Base-by-base conservation (phyloP, 2,797 vertebrate genomes). In the Octomys mimax region DNA sequence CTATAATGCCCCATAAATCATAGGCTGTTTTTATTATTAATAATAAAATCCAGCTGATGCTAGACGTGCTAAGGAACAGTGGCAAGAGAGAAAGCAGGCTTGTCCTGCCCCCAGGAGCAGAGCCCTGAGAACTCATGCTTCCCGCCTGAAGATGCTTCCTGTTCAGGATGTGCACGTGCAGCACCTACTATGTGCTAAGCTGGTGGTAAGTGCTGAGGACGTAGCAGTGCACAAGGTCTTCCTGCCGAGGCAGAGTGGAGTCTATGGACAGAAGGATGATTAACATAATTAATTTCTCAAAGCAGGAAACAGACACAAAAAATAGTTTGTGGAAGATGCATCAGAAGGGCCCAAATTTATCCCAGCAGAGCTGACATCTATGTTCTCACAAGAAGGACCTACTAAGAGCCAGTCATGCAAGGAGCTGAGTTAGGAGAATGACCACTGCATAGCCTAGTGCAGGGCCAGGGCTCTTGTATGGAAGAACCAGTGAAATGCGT, bases 41-140 rank as follows among this genome's bases (percentile, higher is more conserved):
- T 96, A 96, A 93, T 97, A 59, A 98, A 97, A 92, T 95, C 95
- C 96, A 95, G 92, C 87, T 95, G 95, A 97, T 88, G 90, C 77
- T 62, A 8, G 57, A 95, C 19, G 46, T 10, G 49, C 59, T 49
- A 6, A 81, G 75, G 92, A 83, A 78, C 84, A 28, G 9, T 31
- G 39, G 75, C 16, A 4, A 3, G 14, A 90, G 78, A 81, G 85
- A 28, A 94, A 84, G 83, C 21, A 24, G 79, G 19, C 49, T 62
- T 7, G 7, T 21, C 88, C 11, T 42, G 64, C 70, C 1, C 42
- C 81, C 87, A 5, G 1, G 22, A 92, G 36, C 75, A 81, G 52
- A 59, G 82, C 73, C 57, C 70, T 36, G 78, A 91, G 78, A 85
- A 82, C n/a, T 91, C 52, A 5, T 1, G 21, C 1, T 52, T 75